phyloP scores from a whole-genome alignment of 2,113 vertebrate genomes.

The Petroica traversi region DNA sequence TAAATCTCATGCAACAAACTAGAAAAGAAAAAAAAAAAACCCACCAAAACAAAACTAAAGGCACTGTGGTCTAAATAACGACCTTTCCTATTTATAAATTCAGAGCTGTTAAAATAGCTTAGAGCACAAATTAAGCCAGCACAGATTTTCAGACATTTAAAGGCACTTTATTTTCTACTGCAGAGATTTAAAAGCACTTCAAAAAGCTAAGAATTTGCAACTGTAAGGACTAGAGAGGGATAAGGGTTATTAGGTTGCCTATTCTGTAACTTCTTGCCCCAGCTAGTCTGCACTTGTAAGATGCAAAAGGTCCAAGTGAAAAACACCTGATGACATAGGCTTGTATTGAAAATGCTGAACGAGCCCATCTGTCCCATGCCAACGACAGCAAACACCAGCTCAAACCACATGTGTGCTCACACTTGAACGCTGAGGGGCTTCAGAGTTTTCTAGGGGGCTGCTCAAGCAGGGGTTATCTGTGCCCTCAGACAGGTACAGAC shows the following conservation, averaged over 20 bases:
- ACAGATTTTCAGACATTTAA: conserved; percentile 5
- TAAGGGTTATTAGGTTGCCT: conserved; percentile 21
- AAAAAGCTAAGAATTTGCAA: not conserved
- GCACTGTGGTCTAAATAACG: not conserved
- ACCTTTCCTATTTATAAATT: conserved; percentile 14
- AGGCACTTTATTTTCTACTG: not conserved
- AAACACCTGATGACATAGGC: conserved; percentile 6
- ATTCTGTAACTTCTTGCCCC: not conserved
- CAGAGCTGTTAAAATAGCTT: not conserved
- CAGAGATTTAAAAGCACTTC: not conserved
- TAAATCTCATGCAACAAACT: not conserved
- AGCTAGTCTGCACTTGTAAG: not conserved
- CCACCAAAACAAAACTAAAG: not conserved
- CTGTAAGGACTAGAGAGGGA: not conserved
- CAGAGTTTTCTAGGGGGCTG: not conserved
- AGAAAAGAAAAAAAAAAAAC: not conserved
- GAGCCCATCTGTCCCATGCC: not conserved
- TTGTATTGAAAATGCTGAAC: not conserved
- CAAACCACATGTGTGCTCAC: not conserved
- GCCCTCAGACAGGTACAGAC: not conserved
- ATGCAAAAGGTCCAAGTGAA: not conserved
- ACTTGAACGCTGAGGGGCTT: not conserved
- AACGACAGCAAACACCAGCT: not conserved
- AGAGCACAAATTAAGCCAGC: not conserved
- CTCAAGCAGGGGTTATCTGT: not conserved